These are phyloP conservation scores for Drosophila lutescens DNA, from an alignment of 2,888 invertebrate species.

Conservation along the genomic window DNA sequence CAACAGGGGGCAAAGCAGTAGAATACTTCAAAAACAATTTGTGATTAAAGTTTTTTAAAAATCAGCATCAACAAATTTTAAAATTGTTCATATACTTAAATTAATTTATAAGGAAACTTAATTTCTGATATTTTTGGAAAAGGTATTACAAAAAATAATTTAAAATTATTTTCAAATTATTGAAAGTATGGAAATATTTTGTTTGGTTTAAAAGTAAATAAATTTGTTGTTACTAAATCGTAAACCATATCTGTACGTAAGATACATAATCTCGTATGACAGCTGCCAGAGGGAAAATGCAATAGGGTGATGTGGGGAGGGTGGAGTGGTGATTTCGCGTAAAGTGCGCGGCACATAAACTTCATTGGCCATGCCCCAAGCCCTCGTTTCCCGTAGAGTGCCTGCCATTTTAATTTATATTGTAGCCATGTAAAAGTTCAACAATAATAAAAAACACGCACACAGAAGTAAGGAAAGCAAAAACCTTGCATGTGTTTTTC, in stretches of 20 bases:
- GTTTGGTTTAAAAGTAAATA: too few relatives aligned
- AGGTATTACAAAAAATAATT: too few relatives aligned
- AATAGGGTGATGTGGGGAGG: slow-evolving; percentile 11
- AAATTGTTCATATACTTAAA: too few relatives aligned
- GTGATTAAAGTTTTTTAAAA: too few relatives aligned
- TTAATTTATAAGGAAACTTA: too few relatives aligned
- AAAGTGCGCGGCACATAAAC: slow-evolving; percentile 60
- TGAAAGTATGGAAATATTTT: too few relatives aligned
- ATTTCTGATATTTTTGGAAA: too few relatives aligned
- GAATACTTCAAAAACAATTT: neutral
- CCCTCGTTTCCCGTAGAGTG: slow-evolving; percentile 44
- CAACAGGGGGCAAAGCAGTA: neutral
- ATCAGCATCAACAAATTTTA: too few relatives aligned
- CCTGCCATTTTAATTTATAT: slow-evolving; percentile 74
- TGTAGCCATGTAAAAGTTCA: slow-evolving; percentile 73
- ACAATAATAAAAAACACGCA: slow-evolving; percentile 61
- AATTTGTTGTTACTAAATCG: neutral
- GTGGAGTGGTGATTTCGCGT: slow-evolving; percentile 23
- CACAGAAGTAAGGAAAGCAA: slow-evolving; percentile 34
- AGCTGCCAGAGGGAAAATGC: slow-evolving; percentile 59
- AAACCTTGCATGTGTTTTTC: slow-evolving; percentile 50
- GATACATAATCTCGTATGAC: slow-evolving; percentile 50
- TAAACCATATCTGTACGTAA: neutral
- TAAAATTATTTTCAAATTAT: too few relatives aligned
- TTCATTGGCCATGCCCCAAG: slow-evolving; percentile 38